A percentile compares a stretch with the other conserved stretches of the same genome.
phyloP scores from a whole-genome alignment of 2,888 invertebrate species.

The Hofmannophila pseudospretella region DNA sequence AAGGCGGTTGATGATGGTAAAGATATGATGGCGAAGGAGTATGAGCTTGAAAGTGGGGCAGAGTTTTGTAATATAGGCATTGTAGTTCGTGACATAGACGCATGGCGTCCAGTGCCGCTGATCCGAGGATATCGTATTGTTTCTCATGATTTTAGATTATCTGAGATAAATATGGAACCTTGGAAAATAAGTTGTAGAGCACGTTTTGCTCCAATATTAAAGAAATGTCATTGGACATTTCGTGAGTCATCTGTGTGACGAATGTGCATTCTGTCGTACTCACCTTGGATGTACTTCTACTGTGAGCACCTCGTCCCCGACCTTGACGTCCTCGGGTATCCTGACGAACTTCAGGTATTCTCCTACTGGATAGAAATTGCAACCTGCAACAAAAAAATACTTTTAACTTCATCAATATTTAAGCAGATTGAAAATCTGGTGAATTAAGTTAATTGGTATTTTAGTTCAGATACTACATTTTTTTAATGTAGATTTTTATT shows the following conservation, averaged over 20 bases:
- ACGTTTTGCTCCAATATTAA: neutral
- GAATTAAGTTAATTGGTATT: no score
- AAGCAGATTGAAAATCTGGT: no score
- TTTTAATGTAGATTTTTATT: no score
- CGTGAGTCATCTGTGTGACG: neutral
- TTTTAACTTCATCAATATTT: neutral
- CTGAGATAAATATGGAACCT: neutral
- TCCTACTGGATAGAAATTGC: slow-evolving; percentile 89
- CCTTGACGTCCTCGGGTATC: slow-evolving; percentile 87
- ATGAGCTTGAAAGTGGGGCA: slow-evolving; percentile 11
- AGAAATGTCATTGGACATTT: neutral
- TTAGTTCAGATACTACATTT: no score
- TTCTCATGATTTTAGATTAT: slow-evolving; percentile 3
- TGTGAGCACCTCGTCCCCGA: slow-evolving; percentile 87
- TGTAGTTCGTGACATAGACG: slow-evolving; percentile 14
- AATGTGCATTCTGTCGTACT: no score
- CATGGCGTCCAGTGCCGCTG: slow-evolving; percentile 12
- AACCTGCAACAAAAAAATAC: slow-evolving; percentile 77
- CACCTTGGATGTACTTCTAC: slow-evolving; percentile 90
- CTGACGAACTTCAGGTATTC: slow-evolving; percentile 91
- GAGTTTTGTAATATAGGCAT: slow-evolving; percentile 11
- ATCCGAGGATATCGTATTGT: slow-evolving; percentile 9
- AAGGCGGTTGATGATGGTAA: neutral
- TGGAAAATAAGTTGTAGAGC: neutral
- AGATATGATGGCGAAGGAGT: slow-evolving; percentile 1